phyloP scores from a whole-genome alignment of 2,113 vertebrate species.

The Isurus oxyrinchus region DNA sequence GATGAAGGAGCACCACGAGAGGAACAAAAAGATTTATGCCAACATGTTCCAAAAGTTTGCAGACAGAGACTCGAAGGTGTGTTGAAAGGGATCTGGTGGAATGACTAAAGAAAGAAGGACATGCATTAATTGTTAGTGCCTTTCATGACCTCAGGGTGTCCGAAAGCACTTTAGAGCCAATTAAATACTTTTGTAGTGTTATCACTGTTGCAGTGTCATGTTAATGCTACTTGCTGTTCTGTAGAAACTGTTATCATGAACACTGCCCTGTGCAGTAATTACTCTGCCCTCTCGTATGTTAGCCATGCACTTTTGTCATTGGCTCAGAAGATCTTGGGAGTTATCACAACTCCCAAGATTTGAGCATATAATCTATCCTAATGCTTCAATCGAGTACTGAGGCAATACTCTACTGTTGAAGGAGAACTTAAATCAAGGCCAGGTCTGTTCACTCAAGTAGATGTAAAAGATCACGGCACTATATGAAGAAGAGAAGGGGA shows the following conservation, averaged over 20 bases:
- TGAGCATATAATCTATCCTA: neutral
- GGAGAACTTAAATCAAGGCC: neutral
- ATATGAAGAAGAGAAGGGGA: neutral
- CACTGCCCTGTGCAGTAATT: neutral
- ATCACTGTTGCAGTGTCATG: neutral
- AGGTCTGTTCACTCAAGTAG: neutral
- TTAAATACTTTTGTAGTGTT: neutral
- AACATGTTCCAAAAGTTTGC: constrained; percentile 98
- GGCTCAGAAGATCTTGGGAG: neutral
- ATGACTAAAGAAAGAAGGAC: neutral
- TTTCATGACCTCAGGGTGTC: neutral
- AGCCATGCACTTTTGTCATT: neutral
- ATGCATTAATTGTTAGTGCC: neutral
- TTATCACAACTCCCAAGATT: neutral
- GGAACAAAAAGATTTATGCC: constrained; percentile 82
- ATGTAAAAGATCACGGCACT: neutral
- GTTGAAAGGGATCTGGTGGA: neutral
- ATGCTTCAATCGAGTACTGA: neutral
- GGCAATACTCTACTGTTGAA: neutral
- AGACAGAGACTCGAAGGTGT: constrained; percentile 82
- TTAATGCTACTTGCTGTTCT: neutral
- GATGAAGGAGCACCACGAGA: constrained; percentile 82
- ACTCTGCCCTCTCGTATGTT: neutral
- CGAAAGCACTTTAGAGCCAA: neutral
- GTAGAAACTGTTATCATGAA: neutral